A percentile compares a stretch with the other conserved stretches of the same genome.
Evolutionary conservation across 23 tunicate species (phyloP).

Genomic region (Aplidium turbinatum): DNA sequence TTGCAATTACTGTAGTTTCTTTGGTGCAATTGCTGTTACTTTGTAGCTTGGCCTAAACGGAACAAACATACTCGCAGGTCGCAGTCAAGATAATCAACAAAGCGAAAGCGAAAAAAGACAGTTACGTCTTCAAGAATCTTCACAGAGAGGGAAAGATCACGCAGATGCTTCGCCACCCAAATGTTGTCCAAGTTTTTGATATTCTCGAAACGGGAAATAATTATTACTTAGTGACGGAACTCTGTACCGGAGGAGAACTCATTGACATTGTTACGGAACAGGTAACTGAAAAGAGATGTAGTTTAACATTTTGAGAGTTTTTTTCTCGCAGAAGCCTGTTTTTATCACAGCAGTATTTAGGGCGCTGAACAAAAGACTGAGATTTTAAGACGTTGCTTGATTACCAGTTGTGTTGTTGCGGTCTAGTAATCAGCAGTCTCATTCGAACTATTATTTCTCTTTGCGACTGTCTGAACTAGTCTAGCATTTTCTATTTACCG

Average conservation of each 20-base stretch:
- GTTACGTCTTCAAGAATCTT: slow-evolving; percentile 94
- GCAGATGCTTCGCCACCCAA: slow-evolving; percentile 87
- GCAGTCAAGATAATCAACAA: slow-evolving; percentile 97
- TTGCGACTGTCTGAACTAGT: too few species aligned
- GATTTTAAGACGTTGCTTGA: too few species aligned
- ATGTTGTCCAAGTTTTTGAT: slow-evolving; percentile 88
- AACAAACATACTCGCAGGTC: slow-evolving; percentile 47
- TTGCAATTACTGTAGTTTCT: too few species aligned
- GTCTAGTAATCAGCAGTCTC: too few species aligned
- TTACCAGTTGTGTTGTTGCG: too few species aligned
- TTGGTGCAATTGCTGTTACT: neutral
- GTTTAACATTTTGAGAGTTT: too few species aligned
- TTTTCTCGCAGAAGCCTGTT: too few species aligned
- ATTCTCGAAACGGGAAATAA: slow-evolving; percentile 98
- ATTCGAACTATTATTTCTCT: too few species aligned
- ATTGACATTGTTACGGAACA: slow-evolving; percentile 92
- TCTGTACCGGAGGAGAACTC: slow-evolving; percentile 94
- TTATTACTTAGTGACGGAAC: slow-evolving; percentile 96
- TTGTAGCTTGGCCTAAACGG: neutral
- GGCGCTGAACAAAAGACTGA: too few species aligned
- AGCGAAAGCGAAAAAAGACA: slow-evolving; percentile 83
- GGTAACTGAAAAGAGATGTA: too few species aligned
- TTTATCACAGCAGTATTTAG: too few species aligned
- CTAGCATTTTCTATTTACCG: too few species aligned
- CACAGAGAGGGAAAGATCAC: slow-evolving; percentile 93